Evolutionary conservation across 2,797 vertebrate genomes (phyloP).

Genomic region (Myotis pilosus): DNA sequence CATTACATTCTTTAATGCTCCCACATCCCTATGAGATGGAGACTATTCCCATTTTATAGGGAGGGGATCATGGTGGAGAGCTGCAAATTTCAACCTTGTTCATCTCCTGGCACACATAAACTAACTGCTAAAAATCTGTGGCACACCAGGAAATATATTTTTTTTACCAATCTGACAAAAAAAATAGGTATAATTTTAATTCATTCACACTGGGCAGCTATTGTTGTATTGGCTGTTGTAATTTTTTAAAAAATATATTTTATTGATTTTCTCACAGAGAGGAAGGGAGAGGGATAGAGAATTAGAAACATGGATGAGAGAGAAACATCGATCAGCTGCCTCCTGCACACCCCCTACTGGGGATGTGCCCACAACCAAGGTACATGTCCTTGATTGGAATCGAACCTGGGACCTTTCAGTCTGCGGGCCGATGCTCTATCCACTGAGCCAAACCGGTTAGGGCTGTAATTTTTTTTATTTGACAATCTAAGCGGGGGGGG

Average conservation of each 20-base stretch:
- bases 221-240: background rate
- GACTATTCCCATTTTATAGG: background rate
- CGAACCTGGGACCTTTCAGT: no score
- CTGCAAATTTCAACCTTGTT: background rate
- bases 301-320: no score
- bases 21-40: background rate
- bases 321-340: no score
- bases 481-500: no score
- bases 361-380: no score
- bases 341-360: no score
- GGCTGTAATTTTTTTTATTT: background rate
- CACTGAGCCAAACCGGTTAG: no score
- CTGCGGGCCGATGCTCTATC: no score
- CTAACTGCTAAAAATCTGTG: background rate
- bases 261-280: no score
- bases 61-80: background rate
- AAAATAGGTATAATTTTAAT: background rate
- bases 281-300: no score
- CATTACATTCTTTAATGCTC: background rate
- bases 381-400: no score
- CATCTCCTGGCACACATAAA: background rate
- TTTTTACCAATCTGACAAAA: background rate
- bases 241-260: background rate
- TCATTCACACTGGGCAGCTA: background rate
- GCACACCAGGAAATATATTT: background rate